Percentiles rank a stretch among this genome's conserved stretches.
These are phyloP conservation scores for Hermaeophaga mercurialis DNA, from an alignment of 2,888 invertebrate species.

Conservation along the genomic window DNA sequence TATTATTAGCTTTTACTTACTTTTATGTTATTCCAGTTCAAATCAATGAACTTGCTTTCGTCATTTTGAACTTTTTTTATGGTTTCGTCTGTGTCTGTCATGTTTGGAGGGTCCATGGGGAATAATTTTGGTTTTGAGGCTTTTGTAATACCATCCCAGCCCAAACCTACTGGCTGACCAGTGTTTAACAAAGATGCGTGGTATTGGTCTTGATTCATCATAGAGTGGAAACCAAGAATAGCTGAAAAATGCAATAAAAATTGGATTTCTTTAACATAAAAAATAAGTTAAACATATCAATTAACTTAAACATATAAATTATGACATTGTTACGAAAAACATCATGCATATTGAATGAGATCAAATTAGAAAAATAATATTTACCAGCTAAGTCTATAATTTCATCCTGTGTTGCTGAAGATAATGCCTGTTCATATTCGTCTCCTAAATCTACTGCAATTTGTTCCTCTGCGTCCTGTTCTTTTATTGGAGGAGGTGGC, in stretches of 20 bases:
- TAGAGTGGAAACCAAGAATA: slow-evolving; percentile 98
- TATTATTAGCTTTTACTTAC: slow-evolving; percentile 64
- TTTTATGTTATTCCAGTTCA: slow-evolving; percentile 99
- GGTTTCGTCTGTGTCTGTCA: slow-evolving; percentile 92
- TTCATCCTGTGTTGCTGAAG: slow-evolving; percentile 89
- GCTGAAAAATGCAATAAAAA: slow-evolving; percentile 76
- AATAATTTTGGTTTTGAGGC: slow-evolving; percentile 88
- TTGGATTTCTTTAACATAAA: neutral
- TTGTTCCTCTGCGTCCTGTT: slow-evolving; percentile 86
- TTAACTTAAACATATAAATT: neutral
- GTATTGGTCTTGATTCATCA: slow-evolving; percentile 99
- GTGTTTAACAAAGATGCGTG: slow-evolving; percentile 94
- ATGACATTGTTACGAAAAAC: neutral
- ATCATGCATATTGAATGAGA: too few species aligned
- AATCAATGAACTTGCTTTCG: slow-evolving; percentile 82
- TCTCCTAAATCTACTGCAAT: slow-evolving; percentile 92
- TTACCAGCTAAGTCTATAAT: slow-evolving; percentile 96
- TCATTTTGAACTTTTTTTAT: slow-evolving; percentile 89
- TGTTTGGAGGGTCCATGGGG: slow-evolving; percentile 96
- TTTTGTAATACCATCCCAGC: slow-evolving; percentile 95
- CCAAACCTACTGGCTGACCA: slow-evolving; percentile 86
- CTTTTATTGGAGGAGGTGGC: slow-evolving; percentile 71
- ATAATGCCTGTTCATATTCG: slow-evolving; percentile 91
- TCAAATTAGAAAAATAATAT: neutral
- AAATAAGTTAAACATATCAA: neutral